These are phyloP conservation scores for Hapalemur alaotrensis DNA, from an alignment of 2,797 vertebrate genomes.

Conservation along the genomic window DNA sequence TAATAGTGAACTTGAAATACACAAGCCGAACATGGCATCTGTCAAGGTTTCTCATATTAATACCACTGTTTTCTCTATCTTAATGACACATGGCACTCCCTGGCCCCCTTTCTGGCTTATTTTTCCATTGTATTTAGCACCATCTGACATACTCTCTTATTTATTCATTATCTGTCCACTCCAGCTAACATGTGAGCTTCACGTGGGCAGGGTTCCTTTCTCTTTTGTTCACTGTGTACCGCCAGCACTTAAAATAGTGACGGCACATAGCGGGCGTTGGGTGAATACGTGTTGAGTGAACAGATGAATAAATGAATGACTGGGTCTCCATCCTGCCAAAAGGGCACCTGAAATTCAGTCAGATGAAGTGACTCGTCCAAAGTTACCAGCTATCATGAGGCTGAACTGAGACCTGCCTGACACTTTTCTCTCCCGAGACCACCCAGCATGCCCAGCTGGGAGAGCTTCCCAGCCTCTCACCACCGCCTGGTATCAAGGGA, in stretches of 20 bases:
- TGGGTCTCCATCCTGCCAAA: not conserved
- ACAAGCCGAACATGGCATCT: not conserved
- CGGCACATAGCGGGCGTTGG: not conserved
- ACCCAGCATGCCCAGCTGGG: not conserved
- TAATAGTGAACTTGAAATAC: conserved; percentile 38
- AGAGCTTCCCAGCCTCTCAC: not conserved
- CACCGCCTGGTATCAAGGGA: not conserved
- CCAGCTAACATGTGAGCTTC: conserved; percentile 31
- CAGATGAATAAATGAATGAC: not conserved
- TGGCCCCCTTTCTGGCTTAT: conserved; percentile 16
- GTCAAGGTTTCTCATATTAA: not conserved
- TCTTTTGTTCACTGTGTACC: conserved; percentile 37
- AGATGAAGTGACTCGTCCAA: not conserved
- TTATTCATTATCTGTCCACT: conserved; percentile 38
- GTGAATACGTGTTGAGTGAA: not conserved
- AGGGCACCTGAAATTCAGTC: not conserved
- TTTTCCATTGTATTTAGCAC: conserved; percentile 38
- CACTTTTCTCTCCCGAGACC: not conserved
- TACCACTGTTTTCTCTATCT: not conserved
- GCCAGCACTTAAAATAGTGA: conserved; percentile 43
- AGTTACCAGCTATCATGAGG: not conserved
- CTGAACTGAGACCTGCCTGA: not conserved
- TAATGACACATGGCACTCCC: not conserved
- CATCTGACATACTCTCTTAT: conserved; percentile 50
- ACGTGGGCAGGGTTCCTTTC: not conserved